Evolutionary conservation across 2,888 invertebrate genomes (phyloP), one percentile per base, ranked within the genome.

Genomic region (Megamerina dolium): DNA sequence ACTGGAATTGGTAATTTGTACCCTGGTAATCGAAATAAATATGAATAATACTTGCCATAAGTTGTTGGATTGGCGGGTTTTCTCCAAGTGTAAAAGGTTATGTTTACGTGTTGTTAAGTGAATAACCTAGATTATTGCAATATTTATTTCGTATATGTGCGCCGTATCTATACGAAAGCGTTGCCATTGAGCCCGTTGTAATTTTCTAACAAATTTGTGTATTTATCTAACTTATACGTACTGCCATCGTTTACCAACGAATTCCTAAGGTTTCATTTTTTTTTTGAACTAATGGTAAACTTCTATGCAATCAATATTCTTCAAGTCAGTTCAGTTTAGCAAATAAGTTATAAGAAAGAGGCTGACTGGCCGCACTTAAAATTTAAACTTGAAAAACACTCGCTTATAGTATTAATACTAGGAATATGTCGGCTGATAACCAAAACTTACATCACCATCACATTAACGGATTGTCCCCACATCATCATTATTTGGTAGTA

Each of bases 71-170:
- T n/a, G n/a, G n/a, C n/a, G n/a, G n/a, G n/a, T n/a, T 42, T 42
- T 23, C 23, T 37, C 18, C 37, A 32, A 30, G 26, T 23, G 26
- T 23, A 10, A 9, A 10, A 3, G 27, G 10, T 10, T 27, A 13
- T 27, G 27, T 31, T 52, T 55, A 21, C 37, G 46, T 45, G 45
- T 49, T 55, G 49, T 57, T 64, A 68, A 61, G 68, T 64, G 68
- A 68, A 68, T 70, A 69, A 68, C 69, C 71, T 58, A 68, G 64
- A 70, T 69, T 64, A 57, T 57, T 55, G 49, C 52, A 60, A 51
- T 48, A 45, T 37, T 20, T 23, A 6, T 23, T 8, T 23, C 23
- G 23, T 23, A 23, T 8, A 23, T 10, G 10, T 23, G 10, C 6
- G 10, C 10, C 10, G 23, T 23, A 33, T n/a, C 23, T 29, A 33